Evolutionary conservation across 1,140 invertebrate genomes (phyloP).

Genomic region (Aphelinus certus): DNA sequence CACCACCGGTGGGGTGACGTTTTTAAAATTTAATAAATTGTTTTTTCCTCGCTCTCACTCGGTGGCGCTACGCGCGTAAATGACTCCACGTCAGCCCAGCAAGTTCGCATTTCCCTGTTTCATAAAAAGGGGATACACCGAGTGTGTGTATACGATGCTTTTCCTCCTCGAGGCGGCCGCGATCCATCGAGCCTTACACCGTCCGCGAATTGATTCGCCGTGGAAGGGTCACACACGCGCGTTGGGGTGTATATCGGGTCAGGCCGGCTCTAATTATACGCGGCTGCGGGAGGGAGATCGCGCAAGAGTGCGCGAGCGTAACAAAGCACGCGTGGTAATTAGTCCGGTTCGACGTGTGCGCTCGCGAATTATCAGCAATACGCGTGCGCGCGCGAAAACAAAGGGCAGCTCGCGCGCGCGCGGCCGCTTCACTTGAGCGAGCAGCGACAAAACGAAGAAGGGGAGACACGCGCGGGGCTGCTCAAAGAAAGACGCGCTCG

Average conservation of each 20-base stretch:
- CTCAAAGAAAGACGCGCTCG: conserved; percentile 18
- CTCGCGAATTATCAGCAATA: conserved; percentile 48
- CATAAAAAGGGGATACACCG: neutral
- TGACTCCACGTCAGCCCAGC: conserved; percentile 25
- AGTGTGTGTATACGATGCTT: too few relatives aligned
- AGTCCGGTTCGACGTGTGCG: neutral
- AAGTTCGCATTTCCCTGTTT: conserved; percentile 31
- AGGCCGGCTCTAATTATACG: too few relatives aligned
- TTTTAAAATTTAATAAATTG: conserved; percentile 37
- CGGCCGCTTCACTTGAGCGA: neutral
- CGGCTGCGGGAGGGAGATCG: neutral
- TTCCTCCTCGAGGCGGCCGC: too few relatives aligned
- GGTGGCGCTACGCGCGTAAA: conserved; percentile 29
- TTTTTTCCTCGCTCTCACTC: conserved; percentile 23
- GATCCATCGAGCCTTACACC: too few relatives aligned
- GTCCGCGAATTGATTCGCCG: too few relatives aligned
- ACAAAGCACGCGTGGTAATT: conserved; percentile 1
- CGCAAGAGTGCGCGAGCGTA: neutral
- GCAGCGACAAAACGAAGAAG: neutral
- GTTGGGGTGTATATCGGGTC: too few relatives aligned
- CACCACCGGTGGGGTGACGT: conserved; percentile 26
- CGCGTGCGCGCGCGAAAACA: conserved; percentile 49
- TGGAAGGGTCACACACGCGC: too few relatives aligned
- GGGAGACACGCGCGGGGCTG: conserved; percentile 45
- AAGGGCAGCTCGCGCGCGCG: conserved; percentile 36